Base-by-base conservation (phyloP, 2,113 vertebrate species). In the Atrichornis clamosus region DNA sequence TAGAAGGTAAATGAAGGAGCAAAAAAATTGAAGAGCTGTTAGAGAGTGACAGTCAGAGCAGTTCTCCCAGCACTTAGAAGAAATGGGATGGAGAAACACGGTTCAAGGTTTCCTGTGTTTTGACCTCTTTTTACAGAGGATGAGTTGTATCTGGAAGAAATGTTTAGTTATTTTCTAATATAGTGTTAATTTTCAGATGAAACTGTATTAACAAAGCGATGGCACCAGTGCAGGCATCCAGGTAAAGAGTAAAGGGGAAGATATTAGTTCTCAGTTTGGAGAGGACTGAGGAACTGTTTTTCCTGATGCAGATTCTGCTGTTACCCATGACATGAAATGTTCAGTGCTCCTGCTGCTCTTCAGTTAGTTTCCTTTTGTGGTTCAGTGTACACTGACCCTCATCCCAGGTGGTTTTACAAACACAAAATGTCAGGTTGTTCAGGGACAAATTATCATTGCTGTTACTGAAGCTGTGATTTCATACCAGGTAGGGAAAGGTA, bases 1-100 rank as follows among this genome's bases (percentile, higher is more conserved):
- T 86, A 74, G 44, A 93, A 96, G 65, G 87, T 80, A 91, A 94
- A 93, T 69, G 84, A 90, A 65, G 30, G 55, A 69, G 85, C 10
- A 53, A 79, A 85, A 67, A 52, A 69, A 17, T 7, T 27, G 14
- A 83, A 33, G n/a, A 74, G 14, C 60, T 74, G 33, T 20, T 83
- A 46, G 46, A 67, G 78, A 94, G 39, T 63, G 41, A 44, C n/a
- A 42, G 58, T 44, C 3, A 7, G 30, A 80, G 27, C 4, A 23
- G 32, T 67, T 87, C 44, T 88, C 10, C 12, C 15, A 58, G 14
- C 3, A 7, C 17, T 74, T 13, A 33, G 10, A 73, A 49, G 16
- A 63, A 77, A 72, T 7, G 16, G 17, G 3, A 16, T 6, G 59
- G 19, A 84, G 35, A 47, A 76, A 50, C 1, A 3, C 3, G 10